phyloP scores from a whole-genome alignment of 2,113 vertebrate species.

The Naja naja region DNA sequence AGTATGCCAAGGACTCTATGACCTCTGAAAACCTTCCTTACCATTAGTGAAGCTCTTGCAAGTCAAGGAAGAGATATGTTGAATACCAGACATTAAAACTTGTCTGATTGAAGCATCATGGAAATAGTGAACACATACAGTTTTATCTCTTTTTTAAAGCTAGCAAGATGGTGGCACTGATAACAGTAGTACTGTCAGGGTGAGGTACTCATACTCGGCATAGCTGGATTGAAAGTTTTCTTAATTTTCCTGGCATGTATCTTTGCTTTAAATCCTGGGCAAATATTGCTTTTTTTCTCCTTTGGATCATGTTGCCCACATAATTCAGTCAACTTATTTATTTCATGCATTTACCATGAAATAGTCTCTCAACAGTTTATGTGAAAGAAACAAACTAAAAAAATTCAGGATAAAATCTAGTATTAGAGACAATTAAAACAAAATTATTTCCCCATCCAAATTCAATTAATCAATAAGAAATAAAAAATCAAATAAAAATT shows the following conservation, averaged over 20 bases:
- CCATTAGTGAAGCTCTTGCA: background rate
- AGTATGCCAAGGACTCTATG: background rate
- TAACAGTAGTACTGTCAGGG: background rate
- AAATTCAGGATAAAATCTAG: background rate
- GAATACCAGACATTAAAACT: background rate
- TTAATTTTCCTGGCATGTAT: background rate
- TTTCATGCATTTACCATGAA: background rate
- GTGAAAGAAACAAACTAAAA: background rate
- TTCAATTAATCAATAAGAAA: background rate
- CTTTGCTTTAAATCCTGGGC: background rate
- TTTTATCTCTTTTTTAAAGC: background rate
- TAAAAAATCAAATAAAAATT: background rate
- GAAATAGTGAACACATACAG: background rate
- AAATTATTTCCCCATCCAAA: background rate
- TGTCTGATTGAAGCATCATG: background rate
- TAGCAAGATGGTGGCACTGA: background rate
- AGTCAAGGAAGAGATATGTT: rapidly evolving
- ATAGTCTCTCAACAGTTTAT: background rate
- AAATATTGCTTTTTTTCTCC: background rate
- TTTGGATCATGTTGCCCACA: rapidly evolving
- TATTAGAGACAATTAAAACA: background rate
- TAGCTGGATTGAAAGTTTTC: background rate
- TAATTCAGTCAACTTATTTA: background rate
- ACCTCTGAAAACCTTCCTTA: background rate
- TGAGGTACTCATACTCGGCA: background rate